These are phyloP conservation scores for Melanotaenia pygmaea DNA, from an alignment of 2,797 vertebrate species.

Conservation along the genomic window DNA sequence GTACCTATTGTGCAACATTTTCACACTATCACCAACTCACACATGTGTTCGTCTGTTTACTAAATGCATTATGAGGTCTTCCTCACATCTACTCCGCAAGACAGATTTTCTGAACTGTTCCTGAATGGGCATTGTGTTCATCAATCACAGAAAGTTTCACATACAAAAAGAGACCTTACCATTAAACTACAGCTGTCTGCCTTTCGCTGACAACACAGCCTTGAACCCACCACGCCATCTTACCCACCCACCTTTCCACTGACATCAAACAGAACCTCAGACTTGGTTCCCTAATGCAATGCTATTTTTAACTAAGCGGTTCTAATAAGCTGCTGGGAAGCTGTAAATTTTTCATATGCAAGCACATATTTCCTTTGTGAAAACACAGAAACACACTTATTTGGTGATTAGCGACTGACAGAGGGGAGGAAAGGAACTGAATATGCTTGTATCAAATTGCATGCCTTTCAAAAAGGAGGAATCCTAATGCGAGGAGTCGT, in stretches of 20 bases:
- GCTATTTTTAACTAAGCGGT: slow-evolving; percentile 89
- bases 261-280: slow-evolving; percentile 86
- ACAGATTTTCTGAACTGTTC: slow-evolving; percentile 51
- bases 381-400: slow-evolving; percentile 90
- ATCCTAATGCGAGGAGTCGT: slow-evolving; percentile 85
- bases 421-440: slow-evolving; percentile 84
- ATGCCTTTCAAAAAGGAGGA: slow-evolving; percentile 85
- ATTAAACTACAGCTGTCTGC: slow-evolving; percentile 78
- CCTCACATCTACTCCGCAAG: slow-evolving; percentile 30
- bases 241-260: slow-evolving; percentile 77
- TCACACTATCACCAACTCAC: slow-evolving; percentile 70
- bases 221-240: slow-evolving; percentile 68
- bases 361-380: slow-evolving; percentile 86
- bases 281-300: slow-evolving; percentile 84
- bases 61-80: slow-evolving; percentile 56
- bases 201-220: slow-evolving; percentile 79
- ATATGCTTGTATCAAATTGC: slow-evolving; percentile 87
- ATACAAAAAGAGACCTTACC: slow-evolving; percentile 67
- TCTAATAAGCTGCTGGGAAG: slow-evolving; percentile 87
- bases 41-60: slow-evolving; percentile 73
- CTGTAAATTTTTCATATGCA: slow-evolving; percentile 87
- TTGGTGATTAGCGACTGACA: slow-evolving; percentile 88
- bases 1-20: slow-evolving; percentile 59
- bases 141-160: slow-evolving; percentile 68
- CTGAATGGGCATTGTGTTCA: slow-evolving; percentile 62